Evolutionary conservation across 2,797 vertebrate genomes (phyloP), one percentile per base, ranked within the genome.

Genomic region (Odontamblyopus rebecca): DNA sequence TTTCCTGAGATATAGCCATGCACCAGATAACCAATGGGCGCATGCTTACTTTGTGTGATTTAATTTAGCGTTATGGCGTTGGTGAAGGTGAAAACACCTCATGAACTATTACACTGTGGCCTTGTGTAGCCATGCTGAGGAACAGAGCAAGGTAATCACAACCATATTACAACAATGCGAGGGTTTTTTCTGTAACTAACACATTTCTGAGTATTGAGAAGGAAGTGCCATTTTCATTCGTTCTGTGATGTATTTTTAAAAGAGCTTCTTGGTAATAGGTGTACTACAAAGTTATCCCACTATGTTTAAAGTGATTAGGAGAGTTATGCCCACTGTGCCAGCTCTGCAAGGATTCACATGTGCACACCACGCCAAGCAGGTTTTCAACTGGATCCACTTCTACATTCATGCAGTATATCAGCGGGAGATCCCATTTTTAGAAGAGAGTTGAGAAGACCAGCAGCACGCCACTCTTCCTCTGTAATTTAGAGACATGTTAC

Each of bases 1-100:
- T 48, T 44, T 48, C 13, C 44, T 15, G 13, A 48, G 44, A 15
- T 1, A 15, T 48, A 48, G 44, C 13, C 44, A 15, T 48, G 44
- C 15, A 15, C 44, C 44, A 48, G 44, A 48, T 15, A 48, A 48
- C 18, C 51, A 53, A 53, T 18, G 51, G 51, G 51, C 51, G 9
- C 7, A 2, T 56, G 7, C 44, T 15, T 48, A 48, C 13, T 48
- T 16, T 26, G 2, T 23, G 53, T 3, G 8, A 11, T 26, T 23
- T 56, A 23, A 88, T 86, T 86, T 86, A 84, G 66, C 81, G 80
- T 81, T 76, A 61, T 87, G 82, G 56, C 73, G 67, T 76, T 7
- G 69, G 81, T 79, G 82, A 82, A 86, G 85, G 83, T 86, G 83
- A 89, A 88, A 90, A 84, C 81, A 70, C 88, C 84, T 88, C 53